Percentiles rank a stretch among this genome's conserved stretches.
phyloP scores from a whole-genome alignment of 2,888 invertebrate species.

The Strigamia crassipes region DNA sequence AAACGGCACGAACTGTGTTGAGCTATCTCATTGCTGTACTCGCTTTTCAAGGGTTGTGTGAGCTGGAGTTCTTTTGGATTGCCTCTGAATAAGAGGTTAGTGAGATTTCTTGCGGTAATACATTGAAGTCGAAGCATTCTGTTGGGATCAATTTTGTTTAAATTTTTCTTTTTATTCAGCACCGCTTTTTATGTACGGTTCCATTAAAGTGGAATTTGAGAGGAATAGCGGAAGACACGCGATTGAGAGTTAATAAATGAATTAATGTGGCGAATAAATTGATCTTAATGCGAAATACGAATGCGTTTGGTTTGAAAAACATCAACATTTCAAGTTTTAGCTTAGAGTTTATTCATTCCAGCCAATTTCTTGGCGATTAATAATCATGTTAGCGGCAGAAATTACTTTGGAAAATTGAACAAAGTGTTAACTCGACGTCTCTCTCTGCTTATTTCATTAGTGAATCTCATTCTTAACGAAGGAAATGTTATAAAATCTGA shows the following conservation, averaged over 20 bases:
- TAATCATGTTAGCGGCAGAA: not conserved
- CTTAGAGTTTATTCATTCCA: not conserved
- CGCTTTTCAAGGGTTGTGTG: conserved; percentile 1
- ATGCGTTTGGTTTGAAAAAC: not conserved
- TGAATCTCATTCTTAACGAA: not conserved
- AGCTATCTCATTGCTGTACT: conserved; percentile 3
- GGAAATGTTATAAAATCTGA: not conserved
- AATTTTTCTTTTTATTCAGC: no score
- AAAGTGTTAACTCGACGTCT: not conserved
- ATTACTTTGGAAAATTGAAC: not conserved
- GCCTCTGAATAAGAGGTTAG: not conserved
- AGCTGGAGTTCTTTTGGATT: not conserved
- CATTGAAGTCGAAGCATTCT: no score
- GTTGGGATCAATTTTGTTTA: no score
- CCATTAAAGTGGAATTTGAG: not conserved
- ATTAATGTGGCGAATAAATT: no score
- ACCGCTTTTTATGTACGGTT: not conserved
- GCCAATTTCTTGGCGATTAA: not conserved
- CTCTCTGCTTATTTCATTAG: conserved; percentile 7
- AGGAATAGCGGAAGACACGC: no score
- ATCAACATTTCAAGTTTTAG: not conserved
- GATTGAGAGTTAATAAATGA: no score
- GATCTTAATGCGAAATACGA: not conserved
- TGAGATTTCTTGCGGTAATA: not conserved
- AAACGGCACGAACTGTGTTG: conserved; percentile 4